These are phyloP conservation scores for Euphysa ruthae DNA, from an alignment of 30 jellyfish, hydroid and myxozoan species.

Conservation along the genomic window DNA sequence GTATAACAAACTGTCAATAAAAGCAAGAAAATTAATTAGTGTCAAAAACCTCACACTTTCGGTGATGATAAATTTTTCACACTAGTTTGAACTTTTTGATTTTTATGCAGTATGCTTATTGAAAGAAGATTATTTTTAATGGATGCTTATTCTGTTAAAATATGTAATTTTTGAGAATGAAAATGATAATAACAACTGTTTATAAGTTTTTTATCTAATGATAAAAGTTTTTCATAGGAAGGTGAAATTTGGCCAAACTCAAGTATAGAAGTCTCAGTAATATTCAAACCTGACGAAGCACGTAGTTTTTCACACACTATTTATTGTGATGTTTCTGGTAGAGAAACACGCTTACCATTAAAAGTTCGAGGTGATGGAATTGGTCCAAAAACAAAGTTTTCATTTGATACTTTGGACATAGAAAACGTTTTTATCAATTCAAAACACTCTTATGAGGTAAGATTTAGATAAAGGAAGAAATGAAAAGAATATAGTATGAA, in stretches of 20 bases:
- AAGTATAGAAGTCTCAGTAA: slow-evolving; percentile 61
- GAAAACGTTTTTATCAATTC: slow-evolving; percentile 77
- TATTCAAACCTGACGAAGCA: slow-evolving; percentile 89
- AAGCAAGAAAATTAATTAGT: too few relatives aligned
- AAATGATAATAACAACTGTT: too few relatives aligned
- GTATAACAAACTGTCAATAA: too few relatives aligned
- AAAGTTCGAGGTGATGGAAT: slow-evolving; percentile 85
- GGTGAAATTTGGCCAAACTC: slow-evolving; percentile 99
- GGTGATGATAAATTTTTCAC: too few relatives aligned
- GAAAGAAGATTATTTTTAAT: too few relatives aligned
- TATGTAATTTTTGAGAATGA: too few relatives aligned
- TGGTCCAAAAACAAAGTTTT: slow-evolving; percentile 72
- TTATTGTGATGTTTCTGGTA: slow-evolving; percentile 90
- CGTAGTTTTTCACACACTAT: slow-evolving; percentile 60
- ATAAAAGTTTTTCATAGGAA: slow-evolving; percentile 77
- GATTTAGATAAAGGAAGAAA: not conserved
- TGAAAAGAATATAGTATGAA: too few relatives aligned
- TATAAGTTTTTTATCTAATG: too few relatives aligned
- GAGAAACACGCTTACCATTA: slow-evolving; percentile 87
- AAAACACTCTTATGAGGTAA: slow-evolving; percentile 89
- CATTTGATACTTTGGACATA: slow-evolving; percentile 79
- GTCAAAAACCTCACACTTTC: too few relatives aligned
- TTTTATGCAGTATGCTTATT: too few relatives aligned
- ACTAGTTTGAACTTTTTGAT: not conserved
- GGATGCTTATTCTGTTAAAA: too few relatives aligned